Conservation (phyloP, 2,888 invertebrate genomes). For the Cantharis lateralis region DNA sequence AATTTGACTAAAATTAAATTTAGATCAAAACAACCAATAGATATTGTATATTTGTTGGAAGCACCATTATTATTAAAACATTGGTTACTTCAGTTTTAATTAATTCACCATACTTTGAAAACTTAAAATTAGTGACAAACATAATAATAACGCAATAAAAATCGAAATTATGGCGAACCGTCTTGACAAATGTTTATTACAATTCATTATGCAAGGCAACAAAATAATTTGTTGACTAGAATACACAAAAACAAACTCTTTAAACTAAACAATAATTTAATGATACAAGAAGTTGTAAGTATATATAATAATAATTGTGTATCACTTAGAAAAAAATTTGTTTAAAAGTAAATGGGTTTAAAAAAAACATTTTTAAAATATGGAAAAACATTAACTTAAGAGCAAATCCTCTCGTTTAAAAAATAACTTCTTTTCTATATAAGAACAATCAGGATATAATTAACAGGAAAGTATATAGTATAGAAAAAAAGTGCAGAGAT, state of each 20-base stretch:
- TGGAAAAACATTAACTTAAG: not conserved
- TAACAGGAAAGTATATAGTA: not conserved
- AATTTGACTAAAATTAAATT: not conserved
- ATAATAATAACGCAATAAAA: not conserved
- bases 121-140: not conserved
- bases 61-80: not conserved
- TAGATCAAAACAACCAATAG: not conserved
- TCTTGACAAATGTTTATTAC: not conserved
- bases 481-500: not conserved
- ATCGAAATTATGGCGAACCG: not conserved
- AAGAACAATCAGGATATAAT: not conserved
- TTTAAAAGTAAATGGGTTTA: not conserved
- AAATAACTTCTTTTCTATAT: not conserved
- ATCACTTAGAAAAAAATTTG: not conserved
- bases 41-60: not conserved
- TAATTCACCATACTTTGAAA: not conserved
- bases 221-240: constrained; percentile 3
- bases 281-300: not conserved
- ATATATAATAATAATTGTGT: not conserved
- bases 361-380: not conserved
- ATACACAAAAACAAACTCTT: not conserved
- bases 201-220: not conserved
- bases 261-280: not conserved
- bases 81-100: not conserved
- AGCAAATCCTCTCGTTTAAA: not conserved